Conservation (phyloP, 2,888 invertebrate genomes). For the Heterodera filipjevi region DNA sequence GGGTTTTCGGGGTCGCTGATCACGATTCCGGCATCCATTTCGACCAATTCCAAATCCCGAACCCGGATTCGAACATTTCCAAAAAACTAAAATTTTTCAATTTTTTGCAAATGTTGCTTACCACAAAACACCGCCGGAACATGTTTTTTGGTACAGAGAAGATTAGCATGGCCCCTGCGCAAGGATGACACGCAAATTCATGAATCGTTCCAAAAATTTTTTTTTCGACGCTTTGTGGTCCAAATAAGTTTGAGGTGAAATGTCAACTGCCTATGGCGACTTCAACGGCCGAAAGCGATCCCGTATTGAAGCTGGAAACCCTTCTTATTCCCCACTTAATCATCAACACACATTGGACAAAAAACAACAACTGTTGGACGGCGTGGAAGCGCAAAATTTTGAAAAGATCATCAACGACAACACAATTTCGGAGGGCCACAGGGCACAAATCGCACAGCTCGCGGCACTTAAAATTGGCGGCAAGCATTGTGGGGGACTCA, state of each 20-base stretch:
- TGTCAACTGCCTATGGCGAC: neutral
- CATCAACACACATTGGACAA: neutral
- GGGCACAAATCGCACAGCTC: neutral
- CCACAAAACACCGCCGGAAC: no score
- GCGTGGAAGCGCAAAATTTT: neutral
- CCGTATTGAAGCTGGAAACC: neutral
- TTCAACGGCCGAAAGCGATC: neutral
- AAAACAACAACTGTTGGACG: neutral
- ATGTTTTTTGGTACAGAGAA: no score
- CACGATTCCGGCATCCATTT: no score
- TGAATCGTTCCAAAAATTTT: slow-evolving; percentile 86
- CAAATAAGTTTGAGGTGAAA: no score
- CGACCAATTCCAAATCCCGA: no score
- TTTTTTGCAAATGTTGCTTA: no score
- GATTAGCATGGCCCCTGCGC: slow-evolving; percentile 90
- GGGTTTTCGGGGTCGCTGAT: no score
- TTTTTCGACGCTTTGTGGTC: no score
- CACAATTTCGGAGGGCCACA: neutral
- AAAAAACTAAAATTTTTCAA: no score
- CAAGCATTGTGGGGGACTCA: neutral
- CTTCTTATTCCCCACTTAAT: neutral
- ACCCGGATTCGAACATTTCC: no score
- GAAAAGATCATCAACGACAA: neutral
- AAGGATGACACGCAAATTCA: slow-evolving; percentile 82
- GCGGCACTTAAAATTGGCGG: neutral